phyloP scores from a whole-genome alignment of 1,140 invertebrate genomes.

The Camponotus floridanus region DNA sequence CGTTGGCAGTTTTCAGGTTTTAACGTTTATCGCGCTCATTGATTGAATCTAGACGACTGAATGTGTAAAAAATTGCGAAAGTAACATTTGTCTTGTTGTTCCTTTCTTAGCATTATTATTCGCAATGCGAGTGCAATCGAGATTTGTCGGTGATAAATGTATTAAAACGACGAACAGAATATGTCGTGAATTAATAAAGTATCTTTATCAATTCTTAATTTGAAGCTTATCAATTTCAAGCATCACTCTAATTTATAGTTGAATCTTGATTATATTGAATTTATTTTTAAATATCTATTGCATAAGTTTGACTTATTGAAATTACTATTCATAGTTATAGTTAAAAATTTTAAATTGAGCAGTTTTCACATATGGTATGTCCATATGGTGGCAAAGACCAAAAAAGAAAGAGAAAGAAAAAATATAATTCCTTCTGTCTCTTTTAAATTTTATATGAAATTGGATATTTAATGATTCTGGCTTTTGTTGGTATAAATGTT shows the following conservation, averaged over 20 bases:
- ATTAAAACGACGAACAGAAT: constrained; percentile 8
- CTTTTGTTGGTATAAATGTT: too few species aligned
- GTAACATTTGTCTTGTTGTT: constrained; percentile 40
- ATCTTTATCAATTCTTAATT: constrained; percentile 43
- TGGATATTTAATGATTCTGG: too few species aligned
- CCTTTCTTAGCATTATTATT: constrained; percentile 10
- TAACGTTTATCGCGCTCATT: constrained; percentile 80
- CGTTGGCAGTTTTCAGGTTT: constrained; percentile 93
- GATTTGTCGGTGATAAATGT: neutral
- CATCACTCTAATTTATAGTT: neutral
- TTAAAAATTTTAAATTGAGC: too few species aligned
- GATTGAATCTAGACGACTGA: constrained; percentile 55
- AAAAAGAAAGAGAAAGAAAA: too few species aligned
- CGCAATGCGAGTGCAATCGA: constrained; percentile 26
- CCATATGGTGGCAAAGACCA: too few species aligned
- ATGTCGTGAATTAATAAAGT: constrained; percentile 44
- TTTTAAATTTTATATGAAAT: too few species aligned
- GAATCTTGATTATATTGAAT: neutral
- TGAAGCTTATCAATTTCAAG: constrained; percentile 1
- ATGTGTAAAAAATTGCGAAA: constrained; percentile 28
- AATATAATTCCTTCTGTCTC: too few species aligned
- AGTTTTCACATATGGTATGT: too few species aligned
- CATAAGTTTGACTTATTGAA: too few species aligned
- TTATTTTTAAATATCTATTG: too few species aligned
- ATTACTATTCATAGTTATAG: too few species aligned